Evolutionary conservation across 2,113 vertebrate genomes (phyloP).

Genomic region (Lathamus discolor): DNA sequence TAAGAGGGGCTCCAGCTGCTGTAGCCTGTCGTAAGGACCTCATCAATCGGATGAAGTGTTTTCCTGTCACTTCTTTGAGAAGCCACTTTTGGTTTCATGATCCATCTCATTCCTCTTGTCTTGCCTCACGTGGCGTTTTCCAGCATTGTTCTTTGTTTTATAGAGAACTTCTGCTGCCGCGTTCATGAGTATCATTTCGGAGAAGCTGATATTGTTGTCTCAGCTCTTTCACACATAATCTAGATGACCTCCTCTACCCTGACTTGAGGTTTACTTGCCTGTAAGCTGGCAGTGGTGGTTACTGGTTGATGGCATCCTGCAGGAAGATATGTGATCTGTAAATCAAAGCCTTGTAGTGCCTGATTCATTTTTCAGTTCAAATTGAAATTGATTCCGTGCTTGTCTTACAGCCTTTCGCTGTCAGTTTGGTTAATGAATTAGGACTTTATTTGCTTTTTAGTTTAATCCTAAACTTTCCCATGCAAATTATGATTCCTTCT

Average conservation of each 20-base stretch:
- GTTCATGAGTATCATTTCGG: neutral
- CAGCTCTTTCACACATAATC: neutral
- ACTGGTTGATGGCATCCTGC: neutral
- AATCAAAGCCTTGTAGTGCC: neutral
- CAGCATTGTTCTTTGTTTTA: neutral
- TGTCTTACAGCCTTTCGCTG: neutral
- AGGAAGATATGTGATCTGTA: neutral
- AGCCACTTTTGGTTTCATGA: neutral
- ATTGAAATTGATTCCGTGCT: slow-evolving; percentile 12
- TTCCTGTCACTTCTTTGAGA: neutral
- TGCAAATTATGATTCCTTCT: neutral
- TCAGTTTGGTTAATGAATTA: neutral
- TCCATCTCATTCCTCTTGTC: neutral
- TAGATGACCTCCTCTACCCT: neutral
- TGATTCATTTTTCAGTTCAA: slow-evolving; percentile 17
- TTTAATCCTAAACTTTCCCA: neutral
- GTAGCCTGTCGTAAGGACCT: neutral
- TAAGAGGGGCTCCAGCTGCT: neutral
- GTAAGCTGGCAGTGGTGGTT: neutral
- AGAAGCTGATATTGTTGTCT: neutral
- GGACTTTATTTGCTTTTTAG: neutral
- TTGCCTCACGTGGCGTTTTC: neutral
- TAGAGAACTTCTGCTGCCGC: neutral
- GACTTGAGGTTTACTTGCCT: neutral
- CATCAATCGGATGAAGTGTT: neutral